Evolutionary conservation across 2,113 vertebrate species (phyloP), one percentile per base, ranked within the genome.

Genomic region (Suricata suricatta): DNA sequence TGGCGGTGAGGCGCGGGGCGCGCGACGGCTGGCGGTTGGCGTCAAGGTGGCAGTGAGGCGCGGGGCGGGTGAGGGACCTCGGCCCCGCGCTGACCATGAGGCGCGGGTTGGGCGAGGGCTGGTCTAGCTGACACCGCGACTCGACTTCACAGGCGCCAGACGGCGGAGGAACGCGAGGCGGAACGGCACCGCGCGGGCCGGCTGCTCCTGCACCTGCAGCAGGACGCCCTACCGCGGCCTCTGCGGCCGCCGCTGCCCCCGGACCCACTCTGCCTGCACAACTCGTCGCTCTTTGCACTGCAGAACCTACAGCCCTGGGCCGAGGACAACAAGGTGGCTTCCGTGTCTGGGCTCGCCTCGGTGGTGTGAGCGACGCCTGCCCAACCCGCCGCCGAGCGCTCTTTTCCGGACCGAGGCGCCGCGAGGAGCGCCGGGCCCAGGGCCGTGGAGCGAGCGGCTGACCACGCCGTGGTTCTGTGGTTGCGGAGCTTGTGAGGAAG

Each of bases 251-350:
- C 99, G 0, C 98, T 99, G 98, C 99, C 99, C 88, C 99, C 99
- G 29, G 99, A 99, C 99, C 99, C 99, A 0, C 99, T 99, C 97
- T 99, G 99, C 98, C 99, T 99, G 98, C 99, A 99, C 99, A 99
- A 99, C 98, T 99, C 99, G 94, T 99, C 99, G 10, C 99, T 99
- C 92, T 99, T 99, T 97, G 99, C 99, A 97, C 99, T 99, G 98
- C 99, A 99, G 99, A 99, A 99, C 99, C 99, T 99, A 96, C 99
- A 99, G 99, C 99, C 99, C 91, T 99, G 99, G 99, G 99, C 99
- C 0, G 99, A 99, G 90, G 99, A 99, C 98, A 99, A 99, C 99
- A 99, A 99, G 98, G 99, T 99, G 99, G 99, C 99, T 74, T 99
- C 99, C 4, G 99, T 99, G 99, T 99, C 99, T 8, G 99, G 99